Evolutionary conservation across 2,888 invertebrate species (phyloP), one percentile per base, ranked within the genome.

Genomic region (Tridacna crocea): DNA sequence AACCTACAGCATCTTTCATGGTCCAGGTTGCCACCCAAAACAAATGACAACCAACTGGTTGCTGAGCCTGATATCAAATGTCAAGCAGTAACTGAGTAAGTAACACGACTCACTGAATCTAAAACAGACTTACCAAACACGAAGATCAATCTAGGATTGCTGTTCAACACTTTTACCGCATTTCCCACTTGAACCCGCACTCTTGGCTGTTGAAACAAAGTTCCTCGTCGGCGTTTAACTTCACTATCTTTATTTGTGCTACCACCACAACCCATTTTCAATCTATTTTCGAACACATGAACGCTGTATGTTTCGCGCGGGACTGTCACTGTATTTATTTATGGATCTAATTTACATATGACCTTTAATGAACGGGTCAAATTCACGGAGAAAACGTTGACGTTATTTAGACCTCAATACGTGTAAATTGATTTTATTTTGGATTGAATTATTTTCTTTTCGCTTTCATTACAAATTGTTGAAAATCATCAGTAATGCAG

Each of bases 261-360:
- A 24, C 88, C 88, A 22, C 88, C 89, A 87, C 90, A 90, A 75
- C 90, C 90, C 90, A 90, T 90, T 66, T 78, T 82, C 10, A 46
- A 22, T 11, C 0, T 75, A 55, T 61, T 24, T 24, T 55, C 27
- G 17, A 47, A 60, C 47, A 66, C 66, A 75, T 75, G 75, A 72
- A 79, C 75, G 60, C 68, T 79, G 46, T 26, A 72, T 46, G 73
- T 82, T 86, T 86, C 83, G 85, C 82, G 85, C 85, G 80, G 46
- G 72, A 75, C 78, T 83, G 82, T 85, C 80, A 83, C 68, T 79
- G 81, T 51, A 85, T 86, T 86, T 85, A 79, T 83, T 83, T 85
- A 82, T 79, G 79, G 70, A 48, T 48, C 83, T 83, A 58, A 86
- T 86, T 86, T 85, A 79, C 85, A 85, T 85, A 82, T 77, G 79